Evolutionary conservation across 1,140 invertebrate species (phyloP).

Genomic region (Drosophila prosaltans): DNA sequence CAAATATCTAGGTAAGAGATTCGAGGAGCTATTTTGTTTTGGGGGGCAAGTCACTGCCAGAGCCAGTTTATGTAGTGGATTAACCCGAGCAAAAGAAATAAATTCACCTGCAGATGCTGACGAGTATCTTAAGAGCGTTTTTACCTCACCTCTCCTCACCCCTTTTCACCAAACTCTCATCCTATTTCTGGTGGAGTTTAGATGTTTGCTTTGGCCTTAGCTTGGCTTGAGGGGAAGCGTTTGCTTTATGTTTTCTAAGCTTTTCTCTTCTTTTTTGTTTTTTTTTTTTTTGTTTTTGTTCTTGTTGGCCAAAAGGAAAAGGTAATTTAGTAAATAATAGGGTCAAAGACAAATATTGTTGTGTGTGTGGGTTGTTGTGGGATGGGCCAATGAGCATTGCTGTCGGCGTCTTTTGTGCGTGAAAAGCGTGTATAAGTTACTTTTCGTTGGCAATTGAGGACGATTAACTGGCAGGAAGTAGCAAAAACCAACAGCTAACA

Average conservation of each 20-base stretch:
- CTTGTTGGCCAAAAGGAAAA: slow-evolving; percentile 50
- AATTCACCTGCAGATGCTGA: slow-evolving; percentile 77
- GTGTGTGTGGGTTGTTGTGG: slow-evolving; percentile 25
- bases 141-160: slow-evolving; percentile 3
- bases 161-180: neutral
- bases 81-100: slow-evolving; percentile 76
- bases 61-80: slow-evolving; percentile 70
- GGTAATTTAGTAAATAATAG: slow-evolving; percentile 81
- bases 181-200: neutral
- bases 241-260: slow-evolving; percentile 29
- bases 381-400: slow-evolving; percentile 53
- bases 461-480: slow-evolving; percentile 57
- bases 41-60: slow-evolving; percentile 17
- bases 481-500: slow-evolving; percentile 26
- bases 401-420: slow-evolving; percentile 70
- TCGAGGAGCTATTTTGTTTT: slow-evolving; percentile 6
- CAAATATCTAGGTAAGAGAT: neutral
- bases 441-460: slow-evolving; percentile 64
- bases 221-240: neutral
- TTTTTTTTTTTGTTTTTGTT: slow-evolving; percentile 5
- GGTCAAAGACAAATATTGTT: slow-evolving; percentile 78
- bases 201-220: slow-evolving; percentile 12
- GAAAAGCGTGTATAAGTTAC: slow-evolving; percentile 76
- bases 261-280: slow-evolving; percentile 11
- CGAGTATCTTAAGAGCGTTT: slow-evolving; percentile 42